phyloP scores from a whole-genome alignment of 2,888 invertebrate species.

The Meteorus cinctellus region DNA sequence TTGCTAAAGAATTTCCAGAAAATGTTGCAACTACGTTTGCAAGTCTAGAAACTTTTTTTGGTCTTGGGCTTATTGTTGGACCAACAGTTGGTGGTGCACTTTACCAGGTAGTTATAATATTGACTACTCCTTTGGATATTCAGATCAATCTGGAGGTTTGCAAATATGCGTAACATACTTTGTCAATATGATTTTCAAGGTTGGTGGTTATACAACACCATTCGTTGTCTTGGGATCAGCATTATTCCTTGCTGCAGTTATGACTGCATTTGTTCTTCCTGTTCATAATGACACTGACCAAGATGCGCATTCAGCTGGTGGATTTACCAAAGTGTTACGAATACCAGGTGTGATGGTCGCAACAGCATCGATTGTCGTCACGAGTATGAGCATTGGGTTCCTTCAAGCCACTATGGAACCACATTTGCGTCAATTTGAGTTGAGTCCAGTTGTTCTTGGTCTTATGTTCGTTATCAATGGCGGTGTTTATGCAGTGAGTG shows the following conservation, averaged over 20 bases:
- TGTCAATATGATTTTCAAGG: constrained; percentile 59
- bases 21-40: constrained; percentile 90
- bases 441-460: constrained; percentile 83
- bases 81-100: constrained; percentile 92
- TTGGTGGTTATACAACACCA: constrained; percentile 87
- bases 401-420: constrained; percentile 92
- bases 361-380: constrained; percentile 82
- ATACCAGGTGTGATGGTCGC: constrained; percentile 85
- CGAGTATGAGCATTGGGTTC: constrained; percentile 89
- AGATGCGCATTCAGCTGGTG: constrained; percentile 76
- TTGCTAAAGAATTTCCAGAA: constrained; percentile 90
- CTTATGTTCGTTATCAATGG: constrained; percentile 90
- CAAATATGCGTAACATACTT: background rate
- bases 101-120: constrained; percentile 75
- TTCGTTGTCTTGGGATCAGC: constrained; percentile 86
- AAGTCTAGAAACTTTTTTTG: constrained; percentile 90
- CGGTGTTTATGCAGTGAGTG: constrained; percentile 85
- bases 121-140: constrained; percentile 4
- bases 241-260: constrained; percentile 83
- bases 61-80: constrained; percentile 89
- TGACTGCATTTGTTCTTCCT: constrained; percentile 84
- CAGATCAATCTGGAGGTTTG: background rate
- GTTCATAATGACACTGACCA: constrained; percentile 77
- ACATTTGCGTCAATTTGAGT: constrained; percentile 83
- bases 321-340: constrained; percentile 79